Evolutionary conservation across 2,113 vertebrate genomes (phyloP).

Genomic region (Anseranas semipalmata): DNA sequence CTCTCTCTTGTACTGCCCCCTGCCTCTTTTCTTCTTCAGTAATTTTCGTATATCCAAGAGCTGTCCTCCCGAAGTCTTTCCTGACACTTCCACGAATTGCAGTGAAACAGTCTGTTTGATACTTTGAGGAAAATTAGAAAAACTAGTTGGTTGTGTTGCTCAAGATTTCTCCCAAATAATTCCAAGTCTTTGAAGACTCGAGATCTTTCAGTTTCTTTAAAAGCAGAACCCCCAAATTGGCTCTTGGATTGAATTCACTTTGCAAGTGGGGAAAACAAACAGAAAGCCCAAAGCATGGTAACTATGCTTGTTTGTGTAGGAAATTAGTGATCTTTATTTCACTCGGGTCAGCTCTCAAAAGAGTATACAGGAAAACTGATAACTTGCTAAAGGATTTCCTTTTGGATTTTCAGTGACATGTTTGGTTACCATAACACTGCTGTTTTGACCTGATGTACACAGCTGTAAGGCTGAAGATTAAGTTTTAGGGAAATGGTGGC

Average conservation of each 20-base stretch:
- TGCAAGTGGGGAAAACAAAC: not conserved
- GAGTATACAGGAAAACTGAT: conserved; percentile 27
- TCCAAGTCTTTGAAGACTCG: not conserved
- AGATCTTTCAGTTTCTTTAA: not conserved
- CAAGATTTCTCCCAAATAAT: not conserved
- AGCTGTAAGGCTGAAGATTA: conserved; percentile 3
- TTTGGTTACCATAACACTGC: not conserved
- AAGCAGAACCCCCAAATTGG: not conserved
- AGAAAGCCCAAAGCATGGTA: not conserved
- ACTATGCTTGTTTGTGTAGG: conserved; percentile 4
- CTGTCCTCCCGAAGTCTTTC: not conserved
- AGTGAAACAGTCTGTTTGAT: not conserved
- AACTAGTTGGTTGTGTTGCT: not conserved
- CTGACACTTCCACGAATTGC: not conserved
- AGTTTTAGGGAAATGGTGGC: not conserved
- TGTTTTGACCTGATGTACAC: not conserved
- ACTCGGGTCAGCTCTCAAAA: not conserved
- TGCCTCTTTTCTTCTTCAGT: not conserved
- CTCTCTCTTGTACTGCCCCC: too few relatives aligned
- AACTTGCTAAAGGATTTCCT: conserved; percentile 54
- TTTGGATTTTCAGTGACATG: not conserved
- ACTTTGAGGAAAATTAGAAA: not conserved
- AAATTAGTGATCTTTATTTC: conserved; percentile 17
- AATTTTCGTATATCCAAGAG: not conserved
- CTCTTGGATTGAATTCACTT: not conserved